Percentiles rank a stretch among this genome's conserved stretches.
These are phyloP conservation scores for Zoanthus gigantus DNA, from an alignment of 92 coral and sea anemone species.

Conservation along the genomic window DNA sequence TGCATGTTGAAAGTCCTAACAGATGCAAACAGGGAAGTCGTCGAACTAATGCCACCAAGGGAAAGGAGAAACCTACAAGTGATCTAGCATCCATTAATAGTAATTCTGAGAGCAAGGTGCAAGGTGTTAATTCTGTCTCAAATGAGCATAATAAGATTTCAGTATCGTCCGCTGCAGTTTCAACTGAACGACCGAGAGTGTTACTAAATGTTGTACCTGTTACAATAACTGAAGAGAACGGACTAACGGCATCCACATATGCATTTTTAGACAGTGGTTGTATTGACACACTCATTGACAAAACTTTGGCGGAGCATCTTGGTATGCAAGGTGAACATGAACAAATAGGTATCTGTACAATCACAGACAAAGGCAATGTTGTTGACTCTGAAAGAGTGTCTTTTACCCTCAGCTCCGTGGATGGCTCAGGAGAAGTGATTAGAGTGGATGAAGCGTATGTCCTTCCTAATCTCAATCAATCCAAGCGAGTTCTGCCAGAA, in stretches of 20 bases:
- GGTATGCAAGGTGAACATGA: slow-evolving; percentile 52
- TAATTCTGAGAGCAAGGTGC: slow-evolving; percentile 16
- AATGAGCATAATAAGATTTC: neutral
- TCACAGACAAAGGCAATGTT: slow-evolving; percentile 45
- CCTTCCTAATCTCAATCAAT: slow-evolving; percentile 64
- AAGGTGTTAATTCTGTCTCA: slow-evolving; percentile 15
- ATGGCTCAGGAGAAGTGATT: slow-evolving; percentile 1
- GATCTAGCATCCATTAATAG: neutral
- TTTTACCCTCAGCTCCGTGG: slow-evolving; percentile 55
- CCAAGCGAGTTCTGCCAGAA: slow-evolving; percentile 55
- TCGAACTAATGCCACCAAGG: neutral
- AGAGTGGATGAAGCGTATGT: slow-evolving; percentile 64
- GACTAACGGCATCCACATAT: slow-evolving; percentile 53
- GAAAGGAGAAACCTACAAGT: slow-evolving; percentile 7
- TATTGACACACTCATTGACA: slow-evolving; percentile 68
- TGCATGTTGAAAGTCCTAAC: slow-evolving; percentile 54
- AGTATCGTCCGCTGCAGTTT: slow-evolving; percentile 30
- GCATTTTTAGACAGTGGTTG: slow-evolving; percentile 74
- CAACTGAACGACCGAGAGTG: slow-evolving; percentile 10
- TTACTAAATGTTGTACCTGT: slow-evolving; percentile 46
- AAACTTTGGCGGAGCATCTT: slow-evolving; percentile 56
- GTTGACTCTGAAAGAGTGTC: slow-evolving; percentile 47
- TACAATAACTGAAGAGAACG: slow-evolving; percentile 21
- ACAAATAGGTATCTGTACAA: slow-evolving; percentile 60
- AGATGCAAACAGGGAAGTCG: slow-evolving; percentile 26